These are phyloP conservation scores for Poeciliopsis turrubarensis DNA, from an alignment of 2,113 vertebrate species.

Conservation along the genomic window DNA sequence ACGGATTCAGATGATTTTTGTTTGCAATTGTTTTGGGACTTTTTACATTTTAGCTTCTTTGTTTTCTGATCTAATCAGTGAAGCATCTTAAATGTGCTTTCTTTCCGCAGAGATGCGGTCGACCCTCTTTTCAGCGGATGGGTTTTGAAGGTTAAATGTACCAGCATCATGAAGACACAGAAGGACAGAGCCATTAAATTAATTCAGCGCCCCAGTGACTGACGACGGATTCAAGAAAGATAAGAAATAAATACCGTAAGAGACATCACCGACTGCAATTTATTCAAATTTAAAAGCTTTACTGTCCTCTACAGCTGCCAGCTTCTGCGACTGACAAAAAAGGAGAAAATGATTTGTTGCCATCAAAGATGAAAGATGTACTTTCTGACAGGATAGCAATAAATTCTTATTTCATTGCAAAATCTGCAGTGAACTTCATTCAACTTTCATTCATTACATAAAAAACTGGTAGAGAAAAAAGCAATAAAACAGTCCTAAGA, in stretches of 20 bases:
- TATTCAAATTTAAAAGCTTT: neutral
- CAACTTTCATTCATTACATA: neutral
- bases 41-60: neutral
- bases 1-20: too few relatives aligned
- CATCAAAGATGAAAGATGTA: neutral
- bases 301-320: conserved; percentile 43
- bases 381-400: neutral
- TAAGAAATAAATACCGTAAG: conserved; percentile 2
- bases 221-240: conserved; percentile 7
- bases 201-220: conserved; percentile 4
- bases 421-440: neutral
- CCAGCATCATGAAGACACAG: conserved; percentile 1
- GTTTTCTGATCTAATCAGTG: neutral
- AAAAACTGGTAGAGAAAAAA: neutral
- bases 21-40: too few relatives aligned
- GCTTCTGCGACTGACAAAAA: conserved; percentile 29
- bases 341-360: conserved; percentile 18
- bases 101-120: neutral
- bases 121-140: neutral
- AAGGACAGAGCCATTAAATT: conserved; percentile 25
- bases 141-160: conserved; percentile 27
- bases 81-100: neutral
- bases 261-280: neutral
- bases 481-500: neutral
- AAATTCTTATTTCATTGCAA: conserved; percentile 19